A percentile compares a stretch with the other conserved stretches of the same genome.
Evolutionary conservation across 2,888 invertebrate genomes (phyloP).

Genomic region (Papilio gigon): DNA sequence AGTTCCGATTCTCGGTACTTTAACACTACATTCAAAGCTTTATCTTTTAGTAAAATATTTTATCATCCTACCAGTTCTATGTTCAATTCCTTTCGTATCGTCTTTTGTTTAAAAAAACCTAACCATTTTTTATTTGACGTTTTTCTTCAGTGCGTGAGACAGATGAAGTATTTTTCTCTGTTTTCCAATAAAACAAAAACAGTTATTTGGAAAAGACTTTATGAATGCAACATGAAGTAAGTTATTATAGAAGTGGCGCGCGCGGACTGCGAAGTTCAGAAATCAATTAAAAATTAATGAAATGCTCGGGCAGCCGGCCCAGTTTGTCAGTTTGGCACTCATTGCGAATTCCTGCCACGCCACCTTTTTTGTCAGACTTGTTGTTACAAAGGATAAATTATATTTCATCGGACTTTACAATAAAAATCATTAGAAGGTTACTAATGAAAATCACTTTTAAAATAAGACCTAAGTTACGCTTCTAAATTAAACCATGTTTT

Average conservation of each 20-base stretch:
- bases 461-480: neutral
- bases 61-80: too few species aligned
- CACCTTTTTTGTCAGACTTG: constrained; percentile 24
- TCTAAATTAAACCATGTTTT: too few species aligned
- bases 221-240: neutral
- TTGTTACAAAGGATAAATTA: constrained; percentile 24
- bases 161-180: too few species aligned
- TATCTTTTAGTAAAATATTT: neutral
- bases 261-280: constrained; percentile 51
- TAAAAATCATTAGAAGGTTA: neutral
- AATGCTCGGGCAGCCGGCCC: constrained; percentile 49
- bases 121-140: too few species aligned
- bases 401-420: neutral
- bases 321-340: constrained; percentile 44
- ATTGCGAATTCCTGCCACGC: constrained; percentile 51
- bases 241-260: constrained; percentile 26
- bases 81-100: too few species aligned
- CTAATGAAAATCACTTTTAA: neutral
- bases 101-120: too few species aligned
- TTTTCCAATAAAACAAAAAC: too few species aligned
- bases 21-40: neutral
- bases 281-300: constrained; percentile 73
- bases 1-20: constrained; percentile 29
- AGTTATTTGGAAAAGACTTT: too few species aligned
- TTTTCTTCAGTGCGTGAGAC: too few species aligned